Conservation (phyloP, 2,888 invertebrate species). For the Agrypnus murinus region DNA sequence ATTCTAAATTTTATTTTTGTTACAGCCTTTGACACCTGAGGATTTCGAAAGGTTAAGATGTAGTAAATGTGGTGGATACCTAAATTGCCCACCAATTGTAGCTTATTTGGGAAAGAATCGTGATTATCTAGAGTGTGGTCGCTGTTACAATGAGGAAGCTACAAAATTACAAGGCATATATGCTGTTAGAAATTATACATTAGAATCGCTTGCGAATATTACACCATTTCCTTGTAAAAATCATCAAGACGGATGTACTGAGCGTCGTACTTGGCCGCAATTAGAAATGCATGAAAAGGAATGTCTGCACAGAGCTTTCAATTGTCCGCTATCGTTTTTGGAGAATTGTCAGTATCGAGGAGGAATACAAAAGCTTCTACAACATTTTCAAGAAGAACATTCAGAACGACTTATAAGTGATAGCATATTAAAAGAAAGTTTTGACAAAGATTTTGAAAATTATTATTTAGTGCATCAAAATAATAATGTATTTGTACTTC, state of each 20-base stretch:
- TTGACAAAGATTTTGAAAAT: conserved; percentile 25
- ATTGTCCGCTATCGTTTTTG: conserved; percentile 3
- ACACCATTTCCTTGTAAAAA: conserved; percentile 40
- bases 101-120: neutral
- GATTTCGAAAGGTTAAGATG: conserved; percentile 30
- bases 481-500: conserved; percentile 21
- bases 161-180: neutral
- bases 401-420: neutral
- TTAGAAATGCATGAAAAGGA: conserved; percentile 25
- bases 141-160: conserved; percentile 31
- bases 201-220: conserved; percentile 26
- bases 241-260: conserved; percentile 19
- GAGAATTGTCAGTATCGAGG: neutral
- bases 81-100: conserved; percentile 41
- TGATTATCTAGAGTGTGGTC: conserved; percentile 34
- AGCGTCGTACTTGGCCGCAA: conserved; percentile 11
- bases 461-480: conserved; percentile 20
- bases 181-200: conserved; percentile 26
- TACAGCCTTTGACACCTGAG: neutral
- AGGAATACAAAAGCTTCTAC: neutral
- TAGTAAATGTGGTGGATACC: conserved; percentile 22
- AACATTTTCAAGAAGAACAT: conserved; percentile 11
- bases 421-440: neutral
- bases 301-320: conserved; percentile 22
- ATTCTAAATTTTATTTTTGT: neutral